A percentile compares a stretch with the other conserved stretches of the same genome.
phyloP scores from a whole-genome alignment of 2,113 vertebrate genomes.

The Phyllopteryx taeniolatus region DNA sequence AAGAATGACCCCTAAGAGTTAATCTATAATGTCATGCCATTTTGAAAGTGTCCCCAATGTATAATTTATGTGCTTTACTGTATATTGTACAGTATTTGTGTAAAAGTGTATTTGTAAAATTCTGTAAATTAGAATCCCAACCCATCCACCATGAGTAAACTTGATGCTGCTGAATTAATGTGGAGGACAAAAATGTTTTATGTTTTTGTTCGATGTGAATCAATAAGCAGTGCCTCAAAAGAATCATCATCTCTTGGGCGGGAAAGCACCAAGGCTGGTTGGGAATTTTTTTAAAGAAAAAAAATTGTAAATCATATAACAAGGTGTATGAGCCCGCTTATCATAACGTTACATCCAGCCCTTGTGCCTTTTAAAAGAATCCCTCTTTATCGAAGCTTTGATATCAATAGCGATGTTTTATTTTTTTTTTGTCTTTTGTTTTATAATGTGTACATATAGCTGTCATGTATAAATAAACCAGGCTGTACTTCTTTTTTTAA shows the following conservation, averaged over 20 bases:
- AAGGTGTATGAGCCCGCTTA: neutral
- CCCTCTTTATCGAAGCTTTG: constrained; percentile 5
- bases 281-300: neutral
- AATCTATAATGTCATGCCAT: constrained; percentile 51
- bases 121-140: constrained; percentile 48
- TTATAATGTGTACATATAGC: constrained; percentile 70
- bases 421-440: constrained; percentile 38
- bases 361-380: constrained; percentile 49
- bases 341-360: constrained; percentile 13
- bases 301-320: neutral
- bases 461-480: constrained; percentile 58
- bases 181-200: neutral
- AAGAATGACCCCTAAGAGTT: constrained; percentile 34
- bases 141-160: neutral
- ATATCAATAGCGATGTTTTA: constrained; percentile 20
- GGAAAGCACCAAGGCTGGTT: neutral
- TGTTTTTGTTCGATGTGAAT: neutral
- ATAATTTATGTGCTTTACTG: constrained; percentile 60
- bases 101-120: constrained; percentile 52
- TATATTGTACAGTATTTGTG: constrained; percentile 68
- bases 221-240: neutral
- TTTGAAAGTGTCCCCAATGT: constrained; percentile 13
- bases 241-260: neutral
- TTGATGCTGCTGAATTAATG: neutral
- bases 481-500: constrained; percentile 59